Conservation (phyloP, 2,113 vertebrate genomes). For the Tychaedon coryphoeus region DNA sequence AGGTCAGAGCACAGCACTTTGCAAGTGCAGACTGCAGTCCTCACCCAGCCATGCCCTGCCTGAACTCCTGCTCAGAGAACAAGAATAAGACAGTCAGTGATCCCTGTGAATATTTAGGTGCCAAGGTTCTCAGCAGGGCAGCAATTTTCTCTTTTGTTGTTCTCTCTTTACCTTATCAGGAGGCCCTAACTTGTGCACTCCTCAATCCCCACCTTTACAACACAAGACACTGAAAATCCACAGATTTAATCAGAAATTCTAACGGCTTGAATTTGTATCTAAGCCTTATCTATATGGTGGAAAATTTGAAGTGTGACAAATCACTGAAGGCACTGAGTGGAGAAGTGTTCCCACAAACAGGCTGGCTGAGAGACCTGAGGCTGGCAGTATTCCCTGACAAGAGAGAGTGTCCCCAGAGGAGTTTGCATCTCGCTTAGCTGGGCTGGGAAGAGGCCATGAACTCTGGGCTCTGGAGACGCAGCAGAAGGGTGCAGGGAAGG, state of each 20-base stretch:
- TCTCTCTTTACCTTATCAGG: neutral
- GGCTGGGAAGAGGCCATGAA: neutral
- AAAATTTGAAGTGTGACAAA: neutral
- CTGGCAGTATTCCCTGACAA: neutral
- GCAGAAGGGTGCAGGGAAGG: neutral
- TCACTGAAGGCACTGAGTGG: neutral
- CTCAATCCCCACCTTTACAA: neutral
- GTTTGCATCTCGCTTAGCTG: neutral
- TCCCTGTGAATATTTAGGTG: neutral
- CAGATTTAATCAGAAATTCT: neutral
- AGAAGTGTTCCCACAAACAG: neutral
- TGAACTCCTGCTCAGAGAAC: neutral
- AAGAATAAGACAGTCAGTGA: neutral
- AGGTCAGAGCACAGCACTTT: neutral
- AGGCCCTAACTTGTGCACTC: accelerated
- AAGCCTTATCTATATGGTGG: neutral
- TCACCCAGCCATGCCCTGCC: neutral
- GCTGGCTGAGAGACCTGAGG: neutral
- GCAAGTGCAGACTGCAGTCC: neutral
- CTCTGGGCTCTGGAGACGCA: neutral
- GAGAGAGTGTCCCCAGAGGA: neutral
- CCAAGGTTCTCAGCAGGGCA: neutral
- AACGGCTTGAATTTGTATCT: neutral
- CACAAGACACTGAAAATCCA: neutral
- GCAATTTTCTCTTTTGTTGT: neutral